These are phyloP conservation scores for Phyllostomus discolor DNA, from an alignment of 2,113 vertebrate species.

Conservation along the genomic window DNA sequence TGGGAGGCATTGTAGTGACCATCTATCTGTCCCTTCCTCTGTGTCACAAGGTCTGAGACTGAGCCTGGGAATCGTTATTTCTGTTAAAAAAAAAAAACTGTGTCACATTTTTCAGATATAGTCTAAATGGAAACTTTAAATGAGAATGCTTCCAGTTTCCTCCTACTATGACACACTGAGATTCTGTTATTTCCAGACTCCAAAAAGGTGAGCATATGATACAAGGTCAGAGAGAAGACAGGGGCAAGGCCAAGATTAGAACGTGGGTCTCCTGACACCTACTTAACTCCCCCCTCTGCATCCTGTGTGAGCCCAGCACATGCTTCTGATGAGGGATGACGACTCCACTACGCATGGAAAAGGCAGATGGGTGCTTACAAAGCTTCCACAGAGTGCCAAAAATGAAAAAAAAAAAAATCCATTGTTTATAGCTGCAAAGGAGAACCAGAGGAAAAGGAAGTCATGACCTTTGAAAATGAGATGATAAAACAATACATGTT, in stretches of 20 bases:
- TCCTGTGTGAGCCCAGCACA: background rate
- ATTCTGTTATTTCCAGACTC: background rate
- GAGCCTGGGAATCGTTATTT: background rate
- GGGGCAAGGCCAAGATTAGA: background rate
- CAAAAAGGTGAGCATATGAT: background rate
- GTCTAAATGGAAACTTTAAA: background rate
- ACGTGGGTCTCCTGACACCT: background rate
- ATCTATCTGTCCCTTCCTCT: background rate
- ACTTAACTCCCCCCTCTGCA: background rate
- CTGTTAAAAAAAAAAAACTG: background rate
- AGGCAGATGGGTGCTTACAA: background rate
- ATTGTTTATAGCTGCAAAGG: background rate
- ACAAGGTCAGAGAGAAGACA: background rate
- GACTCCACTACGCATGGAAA: rapidly evolving
- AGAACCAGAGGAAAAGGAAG: background rate
- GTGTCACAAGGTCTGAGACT: background rate
- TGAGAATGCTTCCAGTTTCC: background rate
- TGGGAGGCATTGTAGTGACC: background rate
- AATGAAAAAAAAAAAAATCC: background rate
- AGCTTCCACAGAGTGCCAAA: background rate
- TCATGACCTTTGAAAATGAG: background rate
- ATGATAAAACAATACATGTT: background rate
- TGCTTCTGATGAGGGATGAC: background rate
- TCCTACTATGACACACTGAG: background rate
- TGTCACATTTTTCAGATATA: background rate